Conservation (phyloP, 2,113 vertebrate genomes). For the Tyrannus savana region DNA sequence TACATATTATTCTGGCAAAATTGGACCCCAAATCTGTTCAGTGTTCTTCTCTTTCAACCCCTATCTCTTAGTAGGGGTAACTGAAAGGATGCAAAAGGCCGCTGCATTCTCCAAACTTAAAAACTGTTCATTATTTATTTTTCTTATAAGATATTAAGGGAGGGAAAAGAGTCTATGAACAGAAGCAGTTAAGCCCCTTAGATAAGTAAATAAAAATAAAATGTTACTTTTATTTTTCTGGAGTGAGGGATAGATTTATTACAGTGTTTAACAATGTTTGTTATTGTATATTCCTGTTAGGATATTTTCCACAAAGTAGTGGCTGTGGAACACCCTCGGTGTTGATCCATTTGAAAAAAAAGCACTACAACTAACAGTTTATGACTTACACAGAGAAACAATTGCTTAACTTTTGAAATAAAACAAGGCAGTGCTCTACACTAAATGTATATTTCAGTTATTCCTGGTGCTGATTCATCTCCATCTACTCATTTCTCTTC, state of each 20-base stretch:
- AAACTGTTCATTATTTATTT: not conserved
- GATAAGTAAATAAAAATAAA: not conserved
- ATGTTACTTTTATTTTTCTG: not conserved
- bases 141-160: not conserved
- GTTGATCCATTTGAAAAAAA: not conserved
- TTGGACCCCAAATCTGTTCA: not conserved
- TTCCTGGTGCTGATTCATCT: not conserved
- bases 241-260: not conserved
- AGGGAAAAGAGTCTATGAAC: not conserved
- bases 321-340: rapidly evolving
- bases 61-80: not conserved
- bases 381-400: not conserved
- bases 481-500: not conserved
- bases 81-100: not conserved
- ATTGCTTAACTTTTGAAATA: not conserved
- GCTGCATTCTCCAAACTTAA: not conserved
- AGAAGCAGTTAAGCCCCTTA: not conserved
- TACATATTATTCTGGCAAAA: not conserved
- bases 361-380: not conserved
- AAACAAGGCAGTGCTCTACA: not conserved
- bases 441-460: not conserved
- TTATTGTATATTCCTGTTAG: not conserved
- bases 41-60: not conserved
- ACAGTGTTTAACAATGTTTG: not conserved
- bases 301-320: not conserved